A percentile compares a stretch with the other conserved stretches of the same genome.
phyloP scores from a whole-genome alignment of 2,113 vertebrate genomes.

The Apus apus region DNA sequence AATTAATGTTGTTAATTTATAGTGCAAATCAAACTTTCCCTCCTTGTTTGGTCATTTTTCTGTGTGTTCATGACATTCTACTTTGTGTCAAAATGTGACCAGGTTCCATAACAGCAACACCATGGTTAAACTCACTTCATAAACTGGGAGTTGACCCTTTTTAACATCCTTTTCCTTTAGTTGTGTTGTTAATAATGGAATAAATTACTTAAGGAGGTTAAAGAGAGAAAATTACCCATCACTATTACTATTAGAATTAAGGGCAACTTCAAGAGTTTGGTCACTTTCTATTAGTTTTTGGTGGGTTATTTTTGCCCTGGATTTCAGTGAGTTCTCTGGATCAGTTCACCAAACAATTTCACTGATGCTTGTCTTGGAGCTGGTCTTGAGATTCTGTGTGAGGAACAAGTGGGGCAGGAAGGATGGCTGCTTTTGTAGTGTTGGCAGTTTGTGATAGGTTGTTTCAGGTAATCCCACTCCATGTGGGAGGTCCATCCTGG shows the following conservation, averaged over 20 bases:
- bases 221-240: not conserved
- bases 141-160: not conserved
- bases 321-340: not conserved
- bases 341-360: not conserved
- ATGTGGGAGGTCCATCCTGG: not conserved
- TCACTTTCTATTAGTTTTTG: not conserved
- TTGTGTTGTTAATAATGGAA: not conserved
- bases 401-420: not conserved
- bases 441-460: not conserved
- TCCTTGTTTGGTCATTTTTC: not conserved
- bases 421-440: not conserved
- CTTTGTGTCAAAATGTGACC: not conserved
- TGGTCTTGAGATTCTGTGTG: not conserved
- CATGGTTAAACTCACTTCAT: not conserved
- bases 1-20: not conserved
- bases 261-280: not conserved
- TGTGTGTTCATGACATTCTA: not conserved
- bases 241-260: not conserved
- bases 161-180: not conserved
- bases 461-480: not conserved
- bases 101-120: not conserved
- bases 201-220: not conserved
- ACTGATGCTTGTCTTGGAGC: not conserved
- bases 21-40: not conserved
- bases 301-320: not conserved